Percentiles rank a stretch among this genome's conserved stretches.
Conservation (phyloP, 2,113 vertebrate species). For the Jaculus jaculus region DNA sequence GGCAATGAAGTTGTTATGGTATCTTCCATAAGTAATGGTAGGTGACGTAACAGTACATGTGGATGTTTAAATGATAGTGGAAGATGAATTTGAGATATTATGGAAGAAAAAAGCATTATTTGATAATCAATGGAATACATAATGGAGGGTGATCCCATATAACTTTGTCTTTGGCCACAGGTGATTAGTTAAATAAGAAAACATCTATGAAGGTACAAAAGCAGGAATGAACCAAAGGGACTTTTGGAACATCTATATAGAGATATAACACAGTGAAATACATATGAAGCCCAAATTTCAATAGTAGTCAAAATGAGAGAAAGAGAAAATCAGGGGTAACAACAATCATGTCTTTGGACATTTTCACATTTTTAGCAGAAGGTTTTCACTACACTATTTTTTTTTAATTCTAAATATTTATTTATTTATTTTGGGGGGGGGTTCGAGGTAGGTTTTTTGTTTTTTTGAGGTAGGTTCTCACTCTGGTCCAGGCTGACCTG, state of each 20-base stretch:
- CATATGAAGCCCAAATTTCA: background rate
- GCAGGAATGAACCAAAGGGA: background rate
- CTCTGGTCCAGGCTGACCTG: no score
- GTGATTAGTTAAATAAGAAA: background rate
- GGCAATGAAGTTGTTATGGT: background rate
- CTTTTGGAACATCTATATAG: background rate
- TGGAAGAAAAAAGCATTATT: background rate
- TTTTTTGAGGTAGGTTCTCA: no score
- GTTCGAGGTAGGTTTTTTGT: no score
- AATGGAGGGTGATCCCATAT: background rate
- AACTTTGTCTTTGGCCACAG: background rate
- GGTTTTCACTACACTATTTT: background rate
- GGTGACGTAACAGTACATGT: background rate
- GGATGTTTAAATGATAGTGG: background rate
- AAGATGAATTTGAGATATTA: background rate
- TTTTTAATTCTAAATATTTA: no score
- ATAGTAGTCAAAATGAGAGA: background rate
- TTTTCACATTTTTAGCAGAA: background rate
- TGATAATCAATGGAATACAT: background rate
- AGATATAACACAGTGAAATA: background rate
- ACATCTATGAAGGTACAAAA: background rate
- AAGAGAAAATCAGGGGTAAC: background rate
- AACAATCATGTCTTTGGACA: background rate
- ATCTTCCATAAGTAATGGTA: background rate
- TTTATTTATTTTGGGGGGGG: no score